Evolutionary conservation across 2,888 invertebrate genomes (phyloP).

Genomic region (Smittia sp.): DNA sequence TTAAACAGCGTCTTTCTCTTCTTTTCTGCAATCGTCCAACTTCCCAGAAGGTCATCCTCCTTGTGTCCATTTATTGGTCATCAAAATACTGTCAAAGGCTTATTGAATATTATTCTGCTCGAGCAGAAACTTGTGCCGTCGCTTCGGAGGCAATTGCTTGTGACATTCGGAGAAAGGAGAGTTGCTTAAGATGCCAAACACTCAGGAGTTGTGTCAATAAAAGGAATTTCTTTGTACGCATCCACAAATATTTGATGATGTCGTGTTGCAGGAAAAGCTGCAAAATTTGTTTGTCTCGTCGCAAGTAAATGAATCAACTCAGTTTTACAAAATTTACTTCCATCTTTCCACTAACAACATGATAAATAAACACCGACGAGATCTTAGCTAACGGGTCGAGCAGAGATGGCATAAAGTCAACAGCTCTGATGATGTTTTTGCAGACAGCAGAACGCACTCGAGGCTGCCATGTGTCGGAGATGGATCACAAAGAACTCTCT

Average conservation of each 20-base stretch:
- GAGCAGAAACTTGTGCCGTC: conserved; percentile 26
- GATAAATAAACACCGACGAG: not conserved
- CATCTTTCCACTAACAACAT: too few relatives aligned
- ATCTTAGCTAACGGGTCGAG: conserved; percentile 10
- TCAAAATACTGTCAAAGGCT: conserved; percentile 24
- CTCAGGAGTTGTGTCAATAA: conserved; percentile 12
- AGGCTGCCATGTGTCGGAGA: conserved; percentile 27
- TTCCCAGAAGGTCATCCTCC: conserved; percentile 34
- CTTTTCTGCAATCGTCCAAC: conserved; percentile 14
- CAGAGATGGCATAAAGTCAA: conserved; percentile 27
- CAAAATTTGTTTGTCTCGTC: not conserved
- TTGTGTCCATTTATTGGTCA: conserved; percentile 26
- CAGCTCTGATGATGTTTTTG: conserved; percentile 29
- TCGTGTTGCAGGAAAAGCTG: conserved; percentile 17
- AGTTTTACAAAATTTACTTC: too few relatives aligned
- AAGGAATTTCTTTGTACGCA: not conserved
- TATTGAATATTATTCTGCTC: conserved; percentile 22
- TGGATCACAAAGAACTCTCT: conserved; percentile 18
- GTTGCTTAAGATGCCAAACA: not conserved
- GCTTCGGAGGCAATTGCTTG: conserved; percentile 14
- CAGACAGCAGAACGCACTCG: conserved; percentile 3
- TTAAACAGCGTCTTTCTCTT: conserved; percentile 10
- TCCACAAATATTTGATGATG: conserved; percentile 23
- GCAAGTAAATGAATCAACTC: too few relatives aligned
- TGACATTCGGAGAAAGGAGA: conserved; percentile 4